Evolutionary conservation across 2,113 vertebrate genomes (phyloP).

Genomic region (Menura novaehollandiae): DNA sequence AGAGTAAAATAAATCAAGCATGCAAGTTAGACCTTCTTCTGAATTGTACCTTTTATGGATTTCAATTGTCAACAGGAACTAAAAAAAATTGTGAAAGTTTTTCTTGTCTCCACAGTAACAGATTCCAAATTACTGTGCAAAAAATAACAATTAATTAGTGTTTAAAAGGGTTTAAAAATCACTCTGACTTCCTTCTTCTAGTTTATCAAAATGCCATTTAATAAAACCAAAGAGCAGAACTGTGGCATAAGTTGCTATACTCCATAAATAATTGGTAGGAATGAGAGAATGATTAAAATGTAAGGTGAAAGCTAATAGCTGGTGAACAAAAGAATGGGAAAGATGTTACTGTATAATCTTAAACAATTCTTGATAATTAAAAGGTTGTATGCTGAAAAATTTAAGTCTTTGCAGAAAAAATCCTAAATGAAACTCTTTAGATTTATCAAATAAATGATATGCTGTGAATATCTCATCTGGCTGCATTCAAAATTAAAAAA

Average conservation of each 20-base stretch:
- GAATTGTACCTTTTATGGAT: background rate
- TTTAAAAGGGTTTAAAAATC: background rate
- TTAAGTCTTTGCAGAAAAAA: background rate
- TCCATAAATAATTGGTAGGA: background rate
- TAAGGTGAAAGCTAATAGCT: background rate
- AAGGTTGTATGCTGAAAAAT: background rate
- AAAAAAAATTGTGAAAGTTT: background rate
- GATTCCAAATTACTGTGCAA: background rate
- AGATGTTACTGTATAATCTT: background rate
- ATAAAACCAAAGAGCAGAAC: background rate
- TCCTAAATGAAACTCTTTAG: background rate
- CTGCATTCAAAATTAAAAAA: background rate
- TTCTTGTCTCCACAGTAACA: background rate
- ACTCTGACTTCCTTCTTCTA: background rate
- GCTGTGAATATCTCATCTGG: background rate
- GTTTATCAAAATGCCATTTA: background rate
- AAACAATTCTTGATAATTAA: background rate
- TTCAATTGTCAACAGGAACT: background rate
- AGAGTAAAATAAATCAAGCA: background rate
- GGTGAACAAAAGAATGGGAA: background rate
- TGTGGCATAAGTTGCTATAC: background rate
- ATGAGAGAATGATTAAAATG: background rate
- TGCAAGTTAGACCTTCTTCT: background rate
- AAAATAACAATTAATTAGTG: background rate
- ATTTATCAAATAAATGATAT: background rate